phyloP scores from a whole-genome alignment of 30 jellyfish, hydroid and myxozoan genomes.

The Pelagia noctiluca region DNA sequence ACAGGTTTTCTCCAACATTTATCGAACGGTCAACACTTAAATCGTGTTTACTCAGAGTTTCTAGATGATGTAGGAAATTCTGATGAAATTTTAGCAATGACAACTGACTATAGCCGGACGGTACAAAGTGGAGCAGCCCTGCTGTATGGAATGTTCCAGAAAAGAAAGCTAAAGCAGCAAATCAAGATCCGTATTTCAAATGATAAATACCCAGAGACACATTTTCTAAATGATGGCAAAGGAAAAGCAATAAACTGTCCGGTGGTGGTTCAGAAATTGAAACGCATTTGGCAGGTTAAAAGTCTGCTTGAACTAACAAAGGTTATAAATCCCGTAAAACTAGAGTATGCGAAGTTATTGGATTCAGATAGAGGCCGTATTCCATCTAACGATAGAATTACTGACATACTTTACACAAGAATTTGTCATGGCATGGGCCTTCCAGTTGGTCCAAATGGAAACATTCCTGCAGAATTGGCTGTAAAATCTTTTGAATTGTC shows the following conservation, averaged over 20 bases:
- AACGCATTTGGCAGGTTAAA: conserved; percentile 10
- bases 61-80: not conserved
- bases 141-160: conserved; percentile 78
- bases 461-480: conserved; percentile 65
- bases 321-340: conserved; percentile 27
- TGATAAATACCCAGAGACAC: conserved; percentile 75
- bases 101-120: conserved; percentile 93
- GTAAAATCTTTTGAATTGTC: conserved; percentile 52
- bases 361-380: conserved; percentile 28
- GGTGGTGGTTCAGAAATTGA: conserved; percentile 21
- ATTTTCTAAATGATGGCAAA: conserved; percentile 66
- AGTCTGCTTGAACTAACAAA: conserved; percentile 31
- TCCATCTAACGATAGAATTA: conserved; percentile 71
- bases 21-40: conserved; percentile 70
- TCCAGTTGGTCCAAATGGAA: conserved; percentile 82
- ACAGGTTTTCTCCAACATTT: conserved; percentile 91
- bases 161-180: not conserved
- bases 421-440: conserved; percentile 80
- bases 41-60: conserved; percentile 50
- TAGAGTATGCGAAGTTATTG: conserved; percentile 42
- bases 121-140: conserved; percentile 98
- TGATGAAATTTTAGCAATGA: conserved; percentile 50
- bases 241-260: conserved; percentile 65
- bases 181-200: conserved; percentile 53
- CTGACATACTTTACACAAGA: conserved; percentile 75